phyloP scores from a whole-genome alignment of 2,113 vertebrate species.

The Callipepla californica region DNA sequence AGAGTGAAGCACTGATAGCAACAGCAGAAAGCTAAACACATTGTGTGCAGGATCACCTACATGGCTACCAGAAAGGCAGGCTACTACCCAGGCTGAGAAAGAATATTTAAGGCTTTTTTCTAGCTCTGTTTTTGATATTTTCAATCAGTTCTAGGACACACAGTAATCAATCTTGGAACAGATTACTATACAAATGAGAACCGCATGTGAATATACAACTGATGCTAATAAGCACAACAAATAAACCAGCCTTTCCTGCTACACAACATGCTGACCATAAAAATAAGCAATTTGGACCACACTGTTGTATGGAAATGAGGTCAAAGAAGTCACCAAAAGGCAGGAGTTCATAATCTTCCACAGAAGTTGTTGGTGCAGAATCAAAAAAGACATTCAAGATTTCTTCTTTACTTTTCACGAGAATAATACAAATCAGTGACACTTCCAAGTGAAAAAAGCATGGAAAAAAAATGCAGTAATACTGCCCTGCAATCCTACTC shows the following conservation, averaged over 20 bases:
- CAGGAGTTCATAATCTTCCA: not conserved
- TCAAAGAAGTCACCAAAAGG: not conserved
- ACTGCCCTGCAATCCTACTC: not conserved
- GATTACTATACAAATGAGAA: not conserved
- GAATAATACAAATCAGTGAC: not conserved
- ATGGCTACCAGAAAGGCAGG: not conserved
- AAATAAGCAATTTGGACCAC: not conserved
- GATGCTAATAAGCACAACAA: not conserved
- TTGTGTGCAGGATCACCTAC: not conserved
- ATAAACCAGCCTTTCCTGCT: not conserved
- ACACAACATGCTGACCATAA: not conserved
- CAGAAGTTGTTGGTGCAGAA: not conserved
- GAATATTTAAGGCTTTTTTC: not conserved
- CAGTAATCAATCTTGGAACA: not conserved
- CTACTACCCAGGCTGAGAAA: not conserved
- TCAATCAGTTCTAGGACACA: not conserved
- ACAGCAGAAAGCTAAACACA: not conserved
- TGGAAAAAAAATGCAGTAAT: not conserved
- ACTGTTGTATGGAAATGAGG: not conserved
- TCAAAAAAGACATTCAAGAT: not conserved
- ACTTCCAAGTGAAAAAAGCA: not conserved
- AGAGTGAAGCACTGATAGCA: not conserved
- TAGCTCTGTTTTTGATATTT: not conserved
- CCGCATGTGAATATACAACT: not conserved
- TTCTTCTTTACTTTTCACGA: not conserved